Evolutionary conservation across 2,888 invertebrate species (phyloP), one percentile per base, ranked within the genome.

Genomic region (Rhagium mordax): DNA sequence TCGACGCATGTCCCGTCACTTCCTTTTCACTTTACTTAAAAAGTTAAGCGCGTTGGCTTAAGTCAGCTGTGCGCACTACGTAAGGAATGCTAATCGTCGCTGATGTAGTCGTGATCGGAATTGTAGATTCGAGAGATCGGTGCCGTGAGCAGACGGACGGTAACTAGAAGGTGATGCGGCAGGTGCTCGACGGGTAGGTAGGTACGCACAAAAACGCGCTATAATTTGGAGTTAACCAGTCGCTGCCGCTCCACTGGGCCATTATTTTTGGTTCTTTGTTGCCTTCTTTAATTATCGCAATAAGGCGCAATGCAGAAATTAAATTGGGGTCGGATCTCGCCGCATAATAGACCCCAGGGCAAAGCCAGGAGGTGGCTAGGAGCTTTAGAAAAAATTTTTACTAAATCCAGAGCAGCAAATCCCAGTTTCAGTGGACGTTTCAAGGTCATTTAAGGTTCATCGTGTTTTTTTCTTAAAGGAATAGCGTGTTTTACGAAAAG

Each of bases 11-110:
- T 15, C 55, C 55, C 61, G 20, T 61, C 15, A 33, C 41, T 61
- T 61, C 41, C 61, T 21, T 47, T 48, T 20, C 48, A 48, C n/a
- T 18, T 48, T 62, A 48, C 61, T 62, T 21, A 24, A 64, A 51
- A 64, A 64, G 48, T 18, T 18, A 33, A 33, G 53, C 20, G 18
- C 13, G 10, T 16, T 13, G 3, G 51, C n/a, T 20, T 24, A 53
- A 65, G 29, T 65, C 65, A 65, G 65, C 65, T 65, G 65, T 65
- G 65, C 53, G 21, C 65, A 65, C 33, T 70, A 70, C 51, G 70
- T 51, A 62, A 70, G 53, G 70, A 70, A 70, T 70, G 70, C 70
- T 62, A 70, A 70, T 70, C 53, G 61, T 13, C 33, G 53, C n/a
- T 51, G 70, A 70, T 61, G 70, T 20, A 16, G 20, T 62, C 70